phyloP scores from a whole-genome alignment of 2,113 vertebrate genomes.

The Oreochromis aureus region DNA sequence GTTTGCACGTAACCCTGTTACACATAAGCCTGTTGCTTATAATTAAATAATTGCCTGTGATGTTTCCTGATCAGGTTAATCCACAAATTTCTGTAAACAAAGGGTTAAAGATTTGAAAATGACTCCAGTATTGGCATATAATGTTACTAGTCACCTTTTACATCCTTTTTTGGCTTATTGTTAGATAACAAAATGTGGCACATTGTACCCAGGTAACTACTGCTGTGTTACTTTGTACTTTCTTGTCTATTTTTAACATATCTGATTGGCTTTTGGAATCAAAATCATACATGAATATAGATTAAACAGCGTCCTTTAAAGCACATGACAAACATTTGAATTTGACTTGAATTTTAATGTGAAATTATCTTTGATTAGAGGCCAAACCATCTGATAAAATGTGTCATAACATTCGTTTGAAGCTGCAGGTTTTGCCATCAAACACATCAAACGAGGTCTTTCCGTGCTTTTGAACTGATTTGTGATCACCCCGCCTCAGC shows the following conservation, averaged over 20 bases:
- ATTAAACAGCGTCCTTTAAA: background rate
- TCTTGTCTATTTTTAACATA: background rate
- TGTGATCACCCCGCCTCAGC: background rate
- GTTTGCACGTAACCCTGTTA: background rate
- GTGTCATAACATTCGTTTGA: background rate
- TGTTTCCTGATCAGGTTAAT: background rate
- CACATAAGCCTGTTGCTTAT: background rate
- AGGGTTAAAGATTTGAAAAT: background rate
- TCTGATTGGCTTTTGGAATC: background rate
- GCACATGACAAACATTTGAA: background rate
- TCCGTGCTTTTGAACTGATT: background rate
- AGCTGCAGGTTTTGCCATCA: background rate
- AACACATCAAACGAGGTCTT: background rate
- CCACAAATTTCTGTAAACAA: no score
- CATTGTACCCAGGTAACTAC: background rate
- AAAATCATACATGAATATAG: background rate
- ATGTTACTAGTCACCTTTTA: background rate
- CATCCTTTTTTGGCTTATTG: background rate
- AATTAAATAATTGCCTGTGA: background rate
- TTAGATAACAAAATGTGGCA: background rate
- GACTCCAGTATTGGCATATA: background rate
- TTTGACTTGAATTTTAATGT: background rate
- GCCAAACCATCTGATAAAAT: background rate
- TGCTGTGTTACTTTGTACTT: background rate
- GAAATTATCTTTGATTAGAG: background rate